Base-by-base conservation (phyloP, 2,113 vertebrate genomes). In the Myrmecobius fasciatus region DNA sequence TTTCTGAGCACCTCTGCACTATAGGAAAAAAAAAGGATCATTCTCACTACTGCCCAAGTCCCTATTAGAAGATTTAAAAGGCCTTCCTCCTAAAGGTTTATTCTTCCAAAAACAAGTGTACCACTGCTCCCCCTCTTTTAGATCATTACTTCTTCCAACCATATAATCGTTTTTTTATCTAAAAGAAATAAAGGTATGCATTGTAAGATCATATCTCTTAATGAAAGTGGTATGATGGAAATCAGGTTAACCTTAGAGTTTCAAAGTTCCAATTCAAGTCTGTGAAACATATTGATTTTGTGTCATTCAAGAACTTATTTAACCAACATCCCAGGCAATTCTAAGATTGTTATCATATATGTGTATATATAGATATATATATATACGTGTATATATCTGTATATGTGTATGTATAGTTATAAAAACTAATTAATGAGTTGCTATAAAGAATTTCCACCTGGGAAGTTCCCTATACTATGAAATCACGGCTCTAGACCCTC, bases 21-120 rank as follows among this genome's bases (percentile, higher is more conserved):
- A 4, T 75, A n/a, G 60, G 24, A 53, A 20, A 75, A 75, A 60
- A 75, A 75, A 75, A 20, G 36, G 36, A n/a, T 75, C 60, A 75
- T 75, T 75, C 36, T 75, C 60, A 75, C 17, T 20, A 20, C 36
- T 75, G 36, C 14, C 60, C 36, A n/a, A 20, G 20, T 10, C 14
- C 5, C 4, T n/a, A n/a, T 36, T 17, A 67, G 31, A 67, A 14
- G 36, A 75, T 89, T 53, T 9, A 89, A 94, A 60, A 14, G 56
- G 2, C 88, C 26, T 94, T 89, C 36, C 25, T 53, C 92, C 94
- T 47, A 49, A 75, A 92, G 17, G 52, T 94, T 94, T 94, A 94
- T n/a, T 94, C 51, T 46, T 54, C 43, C 93, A 95, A 46, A 46
- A 75, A 67, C 28, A 90, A 91, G 14, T 24, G 22, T 10, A 51